Conservation (phyloP, 2,113 vertebrate species). For the Pontoporia blainvillei region DNA sequence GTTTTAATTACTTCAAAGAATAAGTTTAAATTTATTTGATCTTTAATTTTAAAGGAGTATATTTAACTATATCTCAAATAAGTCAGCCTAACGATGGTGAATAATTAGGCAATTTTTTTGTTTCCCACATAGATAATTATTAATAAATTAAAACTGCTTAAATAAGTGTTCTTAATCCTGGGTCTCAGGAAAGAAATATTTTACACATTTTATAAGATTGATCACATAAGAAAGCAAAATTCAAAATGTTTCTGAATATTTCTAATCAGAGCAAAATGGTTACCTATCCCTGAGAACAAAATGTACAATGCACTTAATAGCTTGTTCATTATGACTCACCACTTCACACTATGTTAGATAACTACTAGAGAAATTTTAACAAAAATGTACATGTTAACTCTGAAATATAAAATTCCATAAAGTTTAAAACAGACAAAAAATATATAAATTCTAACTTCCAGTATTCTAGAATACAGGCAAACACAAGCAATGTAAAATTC, state of each 20-base stretch:
- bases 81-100: background rate
- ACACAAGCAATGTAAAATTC: background rate
- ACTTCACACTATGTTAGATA: background rate
- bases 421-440: background rate
- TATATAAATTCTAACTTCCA: background rate
- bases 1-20: background rate
- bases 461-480: background rate
- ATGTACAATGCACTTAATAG: background rate
- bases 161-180: background rate
- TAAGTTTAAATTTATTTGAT: background rate
- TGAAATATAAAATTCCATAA: background rate
- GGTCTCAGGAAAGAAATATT: background rate
- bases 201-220: background rate
- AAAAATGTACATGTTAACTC: background rate
- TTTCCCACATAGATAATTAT: background rate
- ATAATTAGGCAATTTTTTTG: background rate
- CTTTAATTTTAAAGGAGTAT: background rate
- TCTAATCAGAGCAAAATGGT: background rate
- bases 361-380: background rate
- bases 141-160: constrained; percentile 12
- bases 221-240: background rate
- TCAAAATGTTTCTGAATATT: background rate
- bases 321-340: background rate
- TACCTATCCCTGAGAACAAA: background rate
- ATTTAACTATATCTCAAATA: background rate